Evolutionary conservation across 2,797 vertebrate species (phyloP), one percentile per base, ranked within the genome.

Genomic region (Takifugu rubripes): DNA sequence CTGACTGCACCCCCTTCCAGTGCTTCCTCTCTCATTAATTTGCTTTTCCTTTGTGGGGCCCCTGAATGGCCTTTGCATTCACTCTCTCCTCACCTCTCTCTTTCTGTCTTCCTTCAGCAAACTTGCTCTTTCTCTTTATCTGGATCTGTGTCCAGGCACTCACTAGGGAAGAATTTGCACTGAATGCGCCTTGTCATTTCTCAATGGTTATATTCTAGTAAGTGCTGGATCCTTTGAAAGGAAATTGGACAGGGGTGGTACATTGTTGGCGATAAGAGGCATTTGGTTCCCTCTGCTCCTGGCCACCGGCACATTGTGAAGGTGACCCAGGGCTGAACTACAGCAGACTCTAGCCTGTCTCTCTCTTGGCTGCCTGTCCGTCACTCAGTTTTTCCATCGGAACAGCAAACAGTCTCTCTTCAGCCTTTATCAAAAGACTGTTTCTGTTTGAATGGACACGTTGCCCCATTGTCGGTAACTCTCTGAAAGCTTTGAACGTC

Each of bases 241-340:
- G 77, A 84, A 88, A 84, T 77, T 79, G 80, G 85, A 77, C 77
- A 60, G 27, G 72, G 83, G 82, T 75, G 81, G 74, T 57, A 77
- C 70, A 87, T 89, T 90, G 85, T 89, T 72, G 72, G 52, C 64
- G 81, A 91, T 89, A 87, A 89, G 87, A 89, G 84, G 83, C 43
- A 61, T 67, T 82, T 59, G 59, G 76, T 78, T 81, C 74, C 72
- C 73, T 89, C 80, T 82, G 72, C 67, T 55, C 49, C 59, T 67
- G 77, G 67, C 81, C 61, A 58, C 76, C 65, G 71, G 69, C 59
- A 48, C 75, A 83, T 80, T 88, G 77, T 83, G 66, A 84, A 86
- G 84, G 78, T 86, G 86, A 87, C 83, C 84, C 21, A 57, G 58
- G 61, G 36, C 61, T 65, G 68, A 67, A 69, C 75, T 75, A 66